These are phyloP conservation scores for Pachycephala philippinensis DNA, from an alignment of 2,113 vertebrate species.

Conservation along the genomic window DNA sequence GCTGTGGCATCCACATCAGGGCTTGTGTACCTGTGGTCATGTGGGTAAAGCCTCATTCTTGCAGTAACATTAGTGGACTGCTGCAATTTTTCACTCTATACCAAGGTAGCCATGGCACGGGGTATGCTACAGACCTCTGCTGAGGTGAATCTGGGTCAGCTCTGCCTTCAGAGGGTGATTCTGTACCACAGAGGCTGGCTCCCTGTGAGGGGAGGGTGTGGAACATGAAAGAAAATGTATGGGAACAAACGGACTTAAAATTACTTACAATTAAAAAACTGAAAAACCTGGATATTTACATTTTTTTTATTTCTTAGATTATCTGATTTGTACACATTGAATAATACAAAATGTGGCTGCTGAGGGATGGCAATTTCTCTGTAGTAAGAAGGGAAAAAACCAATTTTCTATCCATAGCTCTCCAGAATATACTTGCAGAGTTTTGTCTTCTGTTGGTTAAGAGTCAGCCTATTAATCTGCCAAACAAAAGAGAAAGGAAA, in stretches of 20 bases:
- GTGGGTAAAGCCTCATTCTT: not conserved
- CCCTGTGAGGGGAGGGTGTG: rapidly evolving
- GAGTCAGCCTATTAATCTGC: not conserved
- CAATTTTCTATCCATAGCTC: not conserved
- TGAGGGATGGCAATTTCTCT: not conserved
- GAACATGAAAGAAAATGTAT: not conserved
- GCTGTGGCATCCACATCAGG: too few species aligned
- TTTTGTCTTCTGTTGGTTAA: not conserved
- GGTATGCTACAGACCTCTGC: not conserved
- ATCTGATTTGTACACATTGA: not conserved
- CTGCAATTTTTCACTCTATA: not conserved
- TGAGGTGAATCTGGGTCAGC: rapidly evolving
- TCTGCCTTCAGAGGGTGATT: not conserved
- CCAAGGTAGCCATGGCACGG: rapidly evolving
- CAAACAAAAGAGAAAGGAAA: not conserved
- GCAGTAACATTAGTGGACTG: not conserved
- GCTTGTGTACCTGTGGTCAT: not conserved
- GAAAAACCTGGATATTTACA: not conserved
- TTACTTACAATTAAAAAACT: not conserved
- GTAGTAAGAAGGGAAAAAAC: not conserved
- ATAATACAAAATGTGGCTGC: not conserved
- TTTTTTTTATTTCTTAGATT: not conserved
- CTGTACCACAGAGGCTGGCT: not conserved
- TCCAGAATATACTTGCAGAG: not conserved
- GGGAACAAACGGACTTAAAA: not conserved